Percentiles rank a stretch among this genome's conserved stretches.
These are phyloP conservation scores for Ibidorhyncha struthersii DNA, from an alignment of 2,113 vertebrate genomes.

Conservation along the genomic window DNA sequence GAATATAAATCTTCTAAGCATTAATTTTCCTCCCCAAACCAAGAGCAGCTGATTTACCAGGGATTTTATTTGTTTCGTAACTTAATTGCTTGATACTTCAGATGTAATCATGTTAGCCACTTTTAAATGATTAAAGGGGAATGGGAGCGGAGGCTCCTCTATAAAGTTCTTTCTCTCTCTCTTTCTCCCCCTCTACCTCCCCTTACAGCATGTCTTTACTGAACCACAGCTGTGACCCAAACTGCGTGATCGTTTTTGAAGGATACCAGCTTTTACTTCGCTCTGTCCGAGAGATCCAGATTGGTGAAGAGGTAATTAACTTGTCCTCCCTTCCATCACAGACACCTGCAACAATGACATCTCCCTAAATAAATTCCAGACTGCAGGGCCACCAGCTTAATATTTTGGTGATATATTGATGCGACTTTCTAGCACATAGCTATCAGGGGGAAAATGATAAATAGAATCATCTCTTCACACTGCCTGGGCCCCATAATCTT, in stretches of 20 bases:
- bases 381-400: constrained; percentile 63
- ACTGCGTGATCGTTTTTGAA: constrained; percentile 92
- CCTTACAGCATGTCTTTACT: constrained; percentile 89
- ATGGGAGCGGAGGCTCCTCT: background rate
- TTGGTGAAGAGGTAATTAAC: constrained; percentile 88
- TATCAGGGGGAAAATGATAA: constrained; percentile 40
- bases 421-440: constrained; percentile 48
- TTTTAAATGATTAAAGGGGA: background rate
- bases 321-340: constrained; percentile 37
- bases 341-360: constrained; percentile 62
- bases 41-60: background rate
- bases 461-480: constrained; percentile 56
- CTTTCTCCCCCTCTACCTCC: background rate
- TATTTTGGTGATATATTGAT: constrained; percentile 73
- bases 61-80: background rate
- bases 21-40: background rate
- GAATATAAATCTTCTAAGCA: background rate
- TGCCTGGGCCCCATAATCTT: constrained; percentile 39
- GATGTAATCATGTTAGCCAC: background rate
- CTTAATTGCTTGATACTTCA: constrained; percentile 1
- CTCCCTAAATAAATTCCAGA: constrained; percentile 69
- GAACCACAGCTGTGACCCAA: constrained; percentile 96
- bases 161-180: background rate
- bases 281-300: constrained; percentile 81
- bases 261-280: constrained; percentile 85